Evolutionary conservation across 2,113 vertebrate genomes (phyloP), one percentile per base, ranked within the genome.

Genomic region (Shinisaurus crocodilurus): DNA sequence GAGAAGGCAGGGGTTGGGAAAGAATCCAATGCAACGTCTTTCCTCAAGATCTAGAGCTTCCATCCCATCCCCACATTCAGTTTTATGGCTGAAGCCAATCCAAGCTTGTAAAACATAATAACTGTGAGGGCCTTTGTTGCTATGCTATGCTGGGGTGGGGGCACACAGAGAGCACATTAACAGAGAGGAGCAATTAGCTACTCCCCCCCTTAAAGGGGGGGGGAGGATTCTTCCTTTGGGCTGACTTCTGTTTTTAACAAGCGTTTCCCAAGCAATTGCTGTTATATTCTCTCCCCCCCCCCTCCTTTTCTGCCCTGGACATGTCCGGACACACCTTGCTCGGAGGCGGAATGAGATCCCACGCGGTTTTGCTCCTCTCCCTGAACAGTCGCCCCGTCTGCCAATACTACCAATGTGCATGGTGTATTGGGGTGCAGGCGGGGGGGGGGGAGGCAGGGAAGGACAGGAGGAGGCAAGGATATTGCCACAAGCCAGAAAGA

Each of bases 321-420:
- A 84, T 94, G 95, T 90, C 94, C 83, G 16, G 94, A 93, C 95
- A 92, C 88, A 85, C 82, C 94, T 86, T 1, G 90, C n/a, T 91
- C 75, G 4, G 27, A 63, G 82, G 48, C 18, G 43, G 82, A 63
- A 48, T 23, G 65, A 85, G 74, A 84, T 84, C 50, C 50, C 48
- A 79, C 8, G 3, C 74, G 43, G 76, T 90, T 70, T 91, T 91
- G 90, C 88, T 88, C 91, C 82, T 85, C 12, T 40, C 32, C 45
- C 93, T 92, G 92, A 93, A 84, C 88, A n/a, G 90, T 90, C 91
- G 81, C 74, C 50, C 67, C 54, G 90, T 89, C 69, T 90, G 93
- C 92, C 93, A 94, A 25, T 65, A 84, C 45, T 27, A 69, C 45
- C 63, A 69, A 84, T 25, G 15, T 13, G 10, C 37, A 86, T 20